Conservation (phyloP, 2,797 vertebrate genomes). For the Sebastiscus albofasciatus region DNA sequence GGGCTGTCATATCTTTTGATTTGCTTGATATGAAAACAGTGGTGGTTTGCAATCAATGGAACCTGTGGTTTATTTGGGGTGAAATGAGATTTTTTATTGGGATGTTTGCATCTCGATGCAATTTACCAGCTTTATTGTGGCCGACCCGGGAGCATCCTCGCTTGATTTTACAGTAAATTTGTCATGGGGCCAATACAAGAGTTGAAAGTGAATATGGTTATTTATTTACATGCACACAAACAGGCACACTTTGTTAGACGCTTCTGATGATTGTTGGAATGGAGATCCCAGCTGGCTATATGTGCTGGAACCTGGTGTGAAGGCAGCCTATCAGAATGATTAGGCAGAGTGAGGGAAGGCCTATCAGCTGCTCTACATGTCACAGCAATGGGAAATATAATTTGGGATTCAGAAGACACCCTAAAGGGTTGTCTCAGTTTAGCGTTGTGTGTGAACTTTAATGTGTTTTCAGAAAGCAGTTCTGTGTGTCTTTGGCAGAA, state of each 20-base stretch:
- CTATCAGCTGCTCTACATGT: constrained; percentile 40
- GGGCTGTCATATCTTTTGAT: constrained; percentile 79
- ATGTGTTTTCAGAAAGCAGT: constrained; percentile 7
- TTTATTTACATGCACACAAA: constrained; percentile 72
- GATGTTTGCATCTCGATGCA: constrained; percentile 80
- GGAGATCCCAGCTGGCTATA: constrained; percentile 60
- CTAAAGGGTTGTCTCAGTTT: constrained; percentile 10
- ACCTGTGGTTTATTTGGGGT: constrained; percentile 83
- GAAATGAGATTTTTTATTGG: constrained; percentile 84
- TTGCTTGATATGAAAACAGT: constrained; percentile 83
- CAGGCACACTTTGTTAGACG: constrained; percentile 50
- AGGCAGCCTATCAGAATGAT: constrained; percentile 69
- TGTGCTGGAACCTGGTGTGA: constrained; percentile 47
- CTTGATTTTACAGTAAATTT: constrained; percentile 82
- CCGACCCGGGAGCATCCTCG: constrained; percentile 65
- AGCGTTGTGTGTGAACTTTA: constrained; percentile 12
- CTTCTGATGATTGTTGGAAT: constrained; percentile 54
- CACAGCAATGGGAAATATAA: constrained; percentile 24
- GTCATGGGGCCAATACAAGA: constrained; percentile 73
- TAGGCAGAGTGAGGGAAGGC: constrained; percentile 44
- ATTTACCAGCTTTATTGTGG: constrained; percentile 81
- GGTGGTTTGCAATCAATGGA: constrained; percentile 81
- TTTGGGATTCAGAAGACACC: constrained; percentile 4
- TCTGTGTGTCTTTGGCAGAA: not conserved
- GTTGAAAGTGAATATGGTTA: constrained; percentile 73